phyloP scores from a whole-genome alignment of 2,888 invertebrate genomes.

The Catocala fraxini region DNA sequence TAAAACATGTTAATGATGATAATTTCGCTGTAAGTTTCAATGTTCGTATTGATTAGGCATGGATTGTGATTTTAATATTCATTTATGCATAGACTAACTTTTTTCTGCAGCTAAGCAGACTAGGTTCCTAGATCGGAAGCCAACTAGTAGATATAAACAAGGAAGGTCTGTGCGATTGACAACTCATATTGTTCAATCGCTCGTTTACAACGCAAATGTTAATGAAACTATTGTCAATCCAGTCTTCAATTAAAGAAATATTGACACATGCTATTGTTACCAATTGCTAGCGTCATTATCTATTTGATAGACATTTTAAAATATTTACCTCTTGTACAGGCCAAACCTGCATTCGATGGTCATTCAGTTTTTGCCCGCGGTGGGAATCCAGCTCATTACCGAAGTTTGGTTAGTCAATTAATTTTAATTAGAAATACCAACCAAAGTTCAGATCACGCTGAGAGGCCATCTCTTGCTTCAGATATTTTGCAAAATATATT shows the following conservation, averaged over 20 bases:
- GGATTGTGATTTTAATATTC: constrained; percentile 7
- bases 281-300: too few species aligned
- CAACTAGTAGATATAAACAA: too few species aligned
- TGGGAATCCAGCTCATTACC: constrained; percentile 13
- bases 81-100: constrained; percentile 6
- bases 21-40: constrained; percentile 33
- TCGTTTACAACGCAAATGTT: too few species aligned
- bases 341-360: neutral
- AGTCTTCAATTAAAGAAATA: too few species aligned
- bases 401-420: constrained; percentile 7
- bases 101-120: neutral
- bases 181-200: too few species aligned
- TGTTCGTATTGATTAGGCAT: constrained; percentile 22
- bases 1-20: constrained; percentile 40
- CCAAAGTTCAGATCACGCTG: constrained; percentile 5
- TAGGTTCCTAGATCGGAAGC: constrained; percentile 1
- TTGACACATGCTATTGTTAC: too few species aligned
- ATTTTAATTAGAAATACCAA: constrained; percentile 17
- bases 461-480: neutral
- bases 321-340: too few species aligned
- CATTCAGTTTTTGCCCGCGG: constrained; percentile 9
- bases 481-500: constrained; percentile 3
- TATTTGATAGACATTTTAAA: too few species aligned
- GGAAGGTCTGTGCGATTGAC: too few species aligned
- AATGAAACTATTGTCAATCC: too few species aligned